Base-by-base conservation (phyloP, 1,140 invertebrate species). In the Caerostris extrusa region DNA sequence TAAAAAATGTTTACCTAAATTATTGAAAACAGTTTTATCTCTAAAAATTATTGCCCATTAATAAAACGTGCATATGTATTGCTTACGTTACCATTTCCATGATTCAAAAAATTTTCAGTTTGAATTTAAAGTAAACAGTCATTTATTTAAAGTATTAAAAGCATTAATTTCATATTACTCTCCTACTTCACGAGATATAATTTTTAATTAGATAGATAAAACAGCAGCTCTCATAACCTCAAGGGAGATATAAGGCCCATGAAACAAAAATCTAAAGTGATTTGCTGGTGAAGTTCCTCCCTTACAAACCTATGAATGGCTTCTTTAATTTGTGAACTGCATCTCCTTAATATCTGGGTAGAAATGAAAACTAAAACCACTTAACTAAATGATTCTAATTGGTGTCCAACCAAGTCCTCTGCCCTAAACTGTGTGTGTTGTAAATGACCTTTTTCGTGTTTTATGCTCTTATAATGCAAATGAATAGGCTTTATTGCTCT, bases 331-430 rank as follows among this genome's bases (percentile, higher is more conserved):
- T 4, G 5, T 4, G 8, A 77, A 77, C 3, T 53, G 34, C 19
- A 50, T 10, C 34, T 50, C 14, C 14, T 50, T 12, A 4, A 14
- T 50, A 5, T 53, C 10, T 10, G 6, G 71, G 34, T 7, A 50
- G 53, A 50, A 77, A 34, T 50, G 71, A 77, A 77, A 50, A 50
- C 3, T 50, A 77, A 53, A 50, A 12, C 71, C 71, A 77, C 71
- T 77, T 77, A 77, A 77, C 50, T 77, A 77, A 77, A 53, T 53
- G 71, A 77, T 77, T 53, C 53, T 77, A 77, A 77, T 77, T 10
- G 71, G 53, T 50, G 8, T 77, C 50, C 12, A n/a, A 50, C 34
- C 10, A 50, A 7, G 61, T 67, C 3, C n/a, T 14, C 6, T 17
- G 61, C 12, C 50, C 5, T 19, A 77, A 77, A 77, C 50, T 12